Evolutionary conservation across 2,797 vertebrate genomes (phyloP), one percentile per base, ranked within the genome.

Genomic region (Enteromius argenteus): DNA sequence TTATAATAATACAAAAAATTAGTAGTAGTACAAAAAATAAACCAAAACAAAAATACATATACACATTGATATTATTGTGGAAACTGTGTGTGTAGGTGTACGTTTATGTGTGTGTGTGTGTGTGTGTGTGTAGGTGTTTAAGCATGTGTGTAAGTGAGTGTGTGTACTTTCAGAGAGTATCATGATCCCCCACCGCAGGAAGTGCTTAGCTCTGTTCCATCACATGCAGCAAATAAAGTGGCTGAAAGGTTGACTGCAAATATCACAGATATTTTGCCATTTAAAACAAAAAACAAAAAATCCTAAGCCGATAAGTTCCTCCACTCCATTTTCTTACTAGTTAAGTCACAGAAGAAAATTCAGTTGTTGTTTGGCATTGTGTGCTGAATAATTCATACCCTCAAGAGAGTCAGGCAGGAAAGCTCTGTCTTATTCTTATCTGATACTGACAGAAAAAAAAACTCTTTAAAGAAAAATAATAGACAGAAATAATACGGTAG

Each of bases 211-310:
- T 83, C 56, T 51, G 85, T 88, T 87, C 58, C 85, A 74, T 91
- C 87, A 86, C 83, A 88, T 60, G 46, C 86, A 84, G 87, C 90
- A 93, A 91, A 93, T 62, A 37, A 84, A 42, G 80, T 71, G 67
- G 71, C 80, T 68, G 64, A 51, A 85, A 21, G 86, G 89, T 87
- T 91, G 13, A 15, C 89, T 10, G 72, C 89, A 87, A 83, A 58
- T 21, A 58, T 71, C 72, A 89, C 87, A 21, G 71, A 69, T 72
- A 58, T 88, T 91, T 91, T 93, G 88, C 91, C 90, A 89, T 90
- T 92, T 92, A 88, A 84, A 92, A 87, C 86, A 79, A 90, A 86
- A 44, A 8, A 21, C 8, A 44, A 87, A 83, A 84, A 58, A 68
- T 32, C 44, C 81, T 89, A 79, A 86, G 88, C 84, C 71, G 79